These are phyloP conservation scores for Dynastes hyllus DNA, from an alignment of 2,888 invertebrate species.

Conservation along the genomic window DNA sequence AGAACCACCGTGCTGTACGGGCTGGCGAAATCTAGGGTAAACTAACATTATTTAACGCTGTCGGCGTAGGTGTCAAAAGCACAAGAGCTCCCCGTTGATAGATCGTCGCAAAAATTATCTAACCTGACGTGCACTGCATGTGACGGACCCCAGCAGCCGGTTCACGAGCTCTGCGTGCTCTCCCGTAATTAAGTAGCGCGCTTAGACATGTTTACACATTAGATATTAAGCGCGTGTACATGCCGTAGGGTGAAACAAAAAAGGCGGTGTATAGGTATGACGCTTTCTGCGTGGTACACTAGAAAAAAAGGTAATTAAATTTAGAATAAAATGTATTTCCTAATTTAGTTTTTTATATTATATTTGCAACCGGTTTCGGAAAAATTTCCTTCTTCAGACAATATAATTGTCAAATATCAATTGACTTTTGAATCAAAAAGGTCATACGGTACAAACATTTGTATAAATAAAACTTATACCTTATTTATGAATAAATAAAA, in stretches of 20 bases:
- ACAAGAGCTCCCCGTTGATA: conserved; percentile 50
- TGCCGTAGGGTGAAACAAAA: not conserved
- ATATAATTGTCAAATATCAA: no score
- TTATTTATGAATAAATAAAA: no score
- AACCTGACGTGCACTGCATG: conserved; percentile 47
- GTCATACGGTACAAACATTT: no score
- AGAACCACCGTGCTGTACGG: not conserved
- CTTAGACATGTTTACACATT: conserved; percentile 31
- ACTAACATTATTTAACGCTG: conserved; percentile 43
- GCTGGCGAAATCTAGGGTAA: conserved; percentile 36
- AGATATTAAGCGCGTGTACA: not conserved
- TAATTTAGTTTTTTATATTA: no score
- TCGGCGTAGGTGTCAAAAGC: conserved; percentile 51
- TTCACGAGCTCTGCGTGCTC: not conserved
- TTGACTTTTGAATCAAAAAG: no score
- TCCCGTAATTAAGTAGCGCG: conserved; percentile 23
- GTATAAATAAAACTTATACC: no score
- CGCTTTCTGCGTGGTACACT: no score
- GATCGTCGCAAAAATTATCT: conserved; percentile 50
- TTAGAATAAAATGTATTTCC: no score
- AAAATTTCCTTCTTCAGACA: no score
- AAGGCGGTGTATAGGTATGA: no score
- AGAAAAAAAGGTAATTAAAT: no score
- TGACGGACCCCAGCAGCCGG: conserved; percentile 39
- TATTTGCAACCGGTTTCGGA: no score